These are phyloP conservation scores for Pterocles burchelli DNA, from an alignment of 2,113 vertebrate genomes.

Conservation along the genomic window DNA sequence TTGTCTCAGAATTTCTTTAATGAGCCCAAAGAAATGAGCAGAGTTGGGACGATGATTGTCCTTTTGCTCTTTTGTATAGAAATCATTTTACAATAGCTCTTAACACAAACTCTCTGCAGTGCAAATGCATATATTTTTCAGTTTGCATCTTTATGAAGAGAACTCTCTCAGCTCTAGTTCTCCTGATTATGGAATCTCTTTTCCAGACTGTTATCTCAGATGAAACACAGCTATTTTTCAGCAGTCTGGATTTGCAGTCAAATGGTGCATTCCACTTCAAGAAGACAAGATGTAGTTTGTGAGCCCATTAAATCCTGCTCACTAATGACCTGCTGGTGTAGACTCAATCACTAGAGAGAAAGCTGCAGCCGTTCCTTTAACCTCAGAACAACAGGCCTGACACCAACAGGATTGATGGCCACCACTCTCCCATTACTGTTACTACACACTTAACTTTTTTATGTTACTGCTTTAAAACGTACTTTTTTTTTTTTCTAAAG, in stretches of 20 bases:
- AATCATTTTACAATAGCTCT: background rate
- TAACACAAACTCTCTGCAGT: constrained; percentile 2
- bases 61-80: background rate
- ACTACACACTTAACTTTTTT: background rate
- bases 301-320: background rate
- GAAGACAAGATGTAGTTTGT: background rate
- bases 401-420: background rate
- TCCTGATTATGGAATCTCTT: background rate
- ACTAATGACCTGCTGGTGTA: background rate
- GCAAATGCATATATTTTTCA: background rate
- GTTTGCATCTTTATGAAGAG: background rate
- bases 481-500: background rate
- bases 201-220: background rate
- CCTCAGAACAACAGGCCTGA: background rate
- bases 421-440: background rate
- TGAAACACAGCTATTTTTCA: background rate
- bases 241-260: background rate
- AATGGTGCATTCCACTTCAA: background rate
- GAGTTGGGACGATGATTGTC: background rate
- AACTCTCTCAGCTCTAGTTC: background rate
- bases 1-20: constrained; percentile 35
- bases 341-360: background rate
- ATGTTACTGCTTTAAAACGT: background rate
- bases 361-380: background rate
- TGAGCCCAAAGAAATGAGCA: background rate